Evolutionary conservation across 2,113 vertebrate genomes (phyloP), one percentile per base, ranked within the genome.

Genomic region (Gallinago undulata): DNA sequence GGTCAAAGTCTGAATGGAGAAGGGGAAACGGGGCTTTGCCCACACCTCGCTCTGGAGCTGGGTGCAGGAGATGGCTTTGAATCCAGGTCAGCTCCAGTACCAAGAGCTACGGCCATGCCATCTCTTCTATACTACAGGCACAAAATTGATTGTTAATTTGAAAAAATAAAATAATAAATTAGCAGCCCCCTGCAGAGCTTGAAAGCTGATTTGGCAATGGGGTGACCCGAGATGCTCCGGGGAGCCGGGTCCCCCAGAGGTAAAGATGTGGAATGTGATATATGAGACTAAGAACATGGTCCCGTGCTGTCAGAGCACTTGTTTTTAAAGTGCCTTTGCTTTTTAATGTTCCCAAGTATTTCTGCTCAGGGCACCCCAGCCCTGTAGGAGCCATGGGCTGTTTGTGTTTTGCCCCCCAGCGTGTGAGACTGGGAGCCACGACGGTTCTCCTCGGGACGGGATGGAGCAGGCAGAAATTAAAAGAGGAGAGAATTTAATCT

Each of bases 81-180:
- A 15, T 86, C 35, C 43, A 13, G 33, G 27, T 30, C 47, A 51
- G 60, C 60, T 62, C 28, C 16, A 2, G 19, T 24, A 5, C 6
- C 3, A 0, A 16, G 24, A 47, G 53, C 62, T 79, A 4, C 1
- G 8, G 45, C 4, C 31, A 1, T 3, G 4, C 6, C 11, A 4
- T 13, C 68, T 39, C 70, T n/a, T 15, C 41, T 15, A 3, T 43
- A 43, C 41, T 43, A 15, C 41, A 43, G 41, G 41, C 41, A 43
- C 41, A 43, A 43, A 43, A 43, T 5, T 43, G 41, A 43, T 43
- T 43, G 41, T 43, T 43, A 43, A 43, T 43, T 43, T 43, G 41
- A 43, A 43, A 53, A 25, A 69, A 31, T n/a, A n/a, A 24, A 11
- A 10, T 10, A 47, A 25, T 15, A 14, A 23, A 8, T 4, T 2